Percentiles rank a stretch among this genome's conserved stretches.
These are phyloP conservation scores for Vulpes lagopus DNA, from an alignment of 2,113 vertebrate genomes.

Conservation along the genomic window DNA sequence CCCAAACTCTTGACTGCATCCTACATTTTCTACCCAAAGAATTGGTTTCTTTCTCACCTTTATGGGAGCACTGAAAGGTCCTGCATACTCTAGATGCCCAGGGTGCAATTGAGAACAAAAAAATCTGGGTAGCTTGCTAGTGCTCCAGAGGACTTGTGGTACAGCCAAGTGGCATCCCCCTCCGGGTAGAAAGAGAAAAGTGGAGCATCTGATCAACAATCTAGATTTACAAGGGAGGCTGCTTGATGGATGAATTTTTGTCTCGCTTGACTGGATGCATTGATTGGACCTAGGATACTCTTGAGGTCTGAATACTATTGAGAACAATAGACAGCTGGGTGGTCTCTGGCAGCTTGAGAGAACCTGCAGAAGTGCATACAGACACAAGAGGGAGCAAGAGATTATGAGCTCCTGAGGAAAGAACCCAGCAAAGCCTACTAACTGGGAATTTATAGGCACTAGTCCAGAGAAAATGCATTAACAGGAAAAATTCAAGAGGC, in stretches of 20 bases:
- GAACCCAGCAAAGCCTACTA: not conserved
- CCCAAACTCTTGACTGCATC: not conserved
- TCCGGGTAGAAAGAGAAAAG: not conserved
- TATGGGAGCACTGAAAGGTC: not conserved
- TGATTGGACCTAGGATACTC: not conserved
- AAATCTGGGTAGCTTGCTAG: not conserved
- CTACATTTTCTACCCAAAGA: not conserved
- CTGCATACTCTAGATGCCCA: not conserved
- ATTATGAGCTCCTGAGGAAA: not conserved
- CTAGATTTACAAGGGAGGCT: not conserved
- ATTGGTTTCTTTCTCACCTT: not conserved
- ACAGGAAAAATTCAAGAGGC: not conserved
- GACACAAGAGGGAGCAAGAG: slow-evolving; percentile 49
- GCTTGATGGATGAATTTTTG: not conserved
- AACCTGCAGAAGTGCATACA: not conserved
- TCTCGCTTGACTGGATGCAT: not conserved
- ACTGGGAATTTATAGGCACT: not conserved
- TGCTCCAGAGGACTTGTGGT: not conserved
- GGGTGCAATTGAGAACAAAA: not conserved
- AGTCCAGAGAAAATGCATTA: not conserved
- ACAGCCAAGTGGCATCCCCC: not conserved
- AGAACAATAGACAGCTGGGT: not conserved
- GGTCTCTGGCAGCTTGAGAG: not conserved
- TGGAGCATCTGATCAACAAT: not conserved
- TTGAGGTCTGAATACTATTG: not conserved